phyloP scores from a whole-genome alignment of 2,797 vertebrate species.

The Hafferia zeledoni region DNA sequence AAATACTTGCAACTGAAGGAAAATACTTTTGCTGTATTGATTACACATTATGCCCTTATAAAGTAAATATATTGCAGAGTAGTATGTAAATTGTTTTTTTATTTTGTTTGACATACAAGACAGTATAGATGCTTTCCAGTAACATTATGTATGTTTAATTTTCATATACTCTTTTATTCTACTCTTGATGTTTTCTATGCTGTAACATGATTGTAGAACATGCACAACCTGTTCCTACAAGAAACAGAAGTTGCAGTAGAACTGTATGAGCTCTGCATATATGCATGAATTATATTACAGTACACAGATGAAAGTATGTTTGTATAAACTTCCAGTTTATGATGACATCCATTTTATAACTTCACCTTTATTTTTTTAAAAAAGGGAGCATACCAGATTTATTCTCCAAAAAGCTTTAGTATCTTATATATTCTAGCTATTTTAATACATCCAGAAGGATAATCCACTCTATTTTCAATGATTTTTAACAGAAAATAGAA shows the following conservation, averaged over 20 bases:
- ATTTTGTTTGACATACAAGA: background rate
- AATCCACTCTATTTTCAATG: background rate
- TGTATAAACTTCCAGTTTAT: background rate
- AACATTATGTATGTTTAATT: background rate
- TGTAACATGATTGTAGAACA: background rate
- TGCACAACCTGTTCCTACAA: rapidly evolving
- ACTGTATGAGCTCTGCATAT: background rate
- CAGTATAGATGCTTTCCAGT: background rate
- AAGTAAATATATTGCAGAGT: background rate
- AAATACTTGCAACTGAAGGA: background rate
- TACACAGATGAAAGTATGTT: background rate
- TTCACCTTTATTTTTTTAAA: background rate
- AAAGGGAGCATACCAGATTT: background rate
- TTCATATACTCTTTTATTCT: background rate
- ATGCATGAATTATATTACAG: background rate
- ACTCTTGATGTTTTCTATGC: background rate
- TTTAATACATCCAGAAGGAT: background rate
- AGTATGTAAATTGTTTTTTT: background rate
- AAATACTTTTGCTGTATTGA: background rate
- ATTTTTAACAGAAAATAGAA: background rate
- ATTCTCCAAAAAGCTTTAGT: background rate
- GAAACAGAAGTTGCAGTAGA: background rate
- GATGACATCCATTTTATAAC: background rate
- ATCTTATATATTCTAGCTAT: background rate
- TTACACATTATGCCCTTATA: background rate